Conservation (phyloP, 2,113 vertebrate species). For the Dipodomys ordii region DNA sequence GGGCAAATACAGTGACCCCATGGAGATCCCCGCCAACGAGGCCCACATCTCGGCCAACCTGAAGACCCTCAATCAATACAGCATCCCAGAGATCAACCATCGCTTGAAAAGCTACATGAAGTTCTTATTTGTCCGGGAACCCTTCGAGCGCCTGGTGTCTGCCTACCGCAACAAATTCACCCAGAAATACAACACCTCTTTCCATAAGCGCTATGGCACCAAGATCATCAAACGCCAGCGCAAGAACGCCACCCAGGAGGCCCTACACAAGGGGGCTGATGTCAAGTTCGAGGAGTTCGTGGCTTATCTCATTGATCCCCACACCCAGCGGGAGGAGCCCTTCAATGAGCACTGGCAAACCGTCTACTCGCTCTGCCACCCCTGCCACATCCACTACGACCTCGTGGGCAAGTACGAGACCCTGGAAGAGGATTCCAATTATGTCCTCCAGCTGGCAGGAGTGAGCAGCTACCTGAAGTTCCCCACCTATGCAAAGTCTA, state of each 20-base stretch:
- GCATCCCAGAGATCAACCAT: conserved; percentile 97
- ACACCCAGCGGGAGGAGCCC: conserved; percentile 95
- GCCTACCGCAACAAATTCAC: conserved; percentile 99
- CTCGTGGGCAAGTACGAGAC: conserved; percentile 99
- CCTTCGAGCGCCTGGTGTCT: conserved; percentile 97
- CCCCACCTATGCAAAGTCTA: conserved; percentile 97
- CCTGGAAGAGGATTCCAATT: conserved; percentile 96
- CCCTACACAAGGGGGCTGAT: conserved; percentile 91
- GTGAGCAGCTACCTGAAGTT: conserved; percentile 93
- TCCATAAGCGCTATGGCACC: conserved; percentile 98
- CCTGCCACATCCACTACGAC: conserved; percentile 98
- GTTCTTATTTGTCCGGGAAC: conserved; percentile 98
- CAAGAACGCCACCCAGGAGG: conserved; percentile 96
- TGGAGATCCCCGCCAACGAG: conserved; percentile 97
- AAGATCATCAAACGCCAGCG: conserved; percentile 96
- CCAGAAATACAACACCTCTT: conserved; percentile 98
- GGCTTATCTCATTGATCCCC: conserved; percentile 95
- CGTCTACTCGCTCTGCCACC: conserved; percentile 96
- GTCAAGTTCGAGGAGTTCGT: conserved; percentile 97
- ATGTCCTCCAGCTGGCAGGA: conserved; percentile 93
- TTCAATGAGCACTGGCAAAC: conserved; percentile 99
- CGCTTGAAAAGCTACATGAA: conserved; percentile 99
- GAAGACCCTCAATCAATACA: conserved; percentile 98
- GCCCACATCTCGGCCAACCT: conserved; percentile 96
- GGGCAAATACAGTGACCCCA: conserved; percentile 97